Evolutionary conservation across 2,888 invertebrate species (phyloP).

Genomic region (Ochropacha duplaris): DNA sequence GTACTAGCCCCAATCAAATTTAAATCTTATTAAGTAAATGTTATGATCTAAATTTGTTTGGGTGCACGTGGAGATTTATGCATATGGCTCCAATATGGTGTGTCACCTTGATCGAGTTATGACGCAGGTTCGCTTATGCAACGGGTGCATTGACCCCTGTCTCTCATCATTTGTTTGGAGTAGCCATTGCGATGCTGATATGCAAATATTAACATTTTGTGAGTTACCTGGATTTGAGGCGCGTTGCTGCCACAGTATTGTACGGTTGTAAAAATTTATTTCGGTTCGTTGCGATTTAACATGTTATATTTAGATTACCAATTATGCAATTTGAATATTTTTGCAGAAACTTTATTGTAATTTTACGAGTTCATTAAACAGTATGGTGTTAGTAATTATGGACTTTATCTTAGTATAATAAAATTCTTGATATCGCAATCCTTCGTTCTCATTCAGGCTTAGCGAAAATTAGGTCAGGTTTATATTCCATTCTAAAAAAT

Average conservation of each 20-base stretch:
- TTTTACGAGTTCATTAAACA: not conserved
- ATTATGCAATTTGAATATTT: not conserved
- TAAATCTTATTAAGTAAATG: conserved; percentile 7
- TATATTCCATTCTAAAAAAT: too few species aligned
- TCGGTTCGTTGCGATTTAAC: not conserved
- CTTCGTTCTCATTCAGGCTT: too few species aligned
- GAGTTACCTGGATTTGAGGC: conserved; percentile 40
- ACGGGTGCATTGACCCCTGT: conserved; percentile 59
- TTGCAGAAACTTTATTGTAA: not conserved
- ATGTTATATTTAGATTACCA: not conserved
- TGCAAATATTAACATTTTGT: conserved; percentile 61
- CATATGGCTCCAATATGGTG: conserved; percentile 38
- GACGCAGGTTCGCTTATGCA: conserved; percentile 68
- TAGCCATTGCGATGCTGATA: conserved; percentile 40
- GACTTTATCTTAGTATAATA: not conserved
- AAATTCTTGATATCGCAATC: not conserved
- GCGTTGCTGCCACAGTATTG: conserved; percentile 22
- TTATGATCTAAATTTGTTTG: conserved; percentile 14
- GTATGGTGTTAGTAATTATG: not conserved
- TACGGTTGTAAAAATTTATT: conserved; percentile 20
- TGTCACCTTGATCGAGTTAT: conserved; percentile 76
- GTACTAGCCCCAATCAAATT: not conserved
- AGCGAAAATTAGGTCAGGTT: too few species aligned
- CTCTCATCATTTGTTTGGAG: conserved; percentile 25
- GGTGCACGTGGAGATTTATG: conserved; percentile 11